These are phyloP conservation scores for Eupleurogrammus muticus DNA, from an alignment of 2,797 vertebrate genomes.

Conservation along the genomic window DNA sequence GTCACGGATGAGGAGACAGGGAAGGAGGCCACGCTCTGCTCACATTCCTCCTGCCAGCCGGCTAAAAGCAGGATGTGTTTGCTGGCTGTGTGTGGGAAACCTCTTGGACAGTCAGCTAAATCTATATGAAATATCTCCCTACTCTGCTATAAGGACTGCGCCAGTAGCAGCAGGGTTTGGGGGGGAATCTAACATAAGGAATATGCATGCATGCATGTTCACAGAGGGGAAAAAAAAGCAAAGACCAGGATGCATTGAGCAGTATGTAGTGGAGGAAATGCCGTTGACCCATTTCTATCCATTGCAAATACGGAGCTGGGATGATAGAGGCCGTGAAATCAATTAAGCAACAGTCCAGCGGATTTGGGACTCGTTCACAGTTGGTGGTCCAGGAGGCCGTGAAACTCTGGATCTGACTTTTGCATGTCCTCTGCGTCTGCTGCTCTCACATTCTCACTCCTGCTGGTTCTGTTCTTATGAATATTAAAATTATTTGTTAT, in stretches of 20 bases:
- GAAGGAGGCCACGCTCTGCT: conserved; percentile 13
- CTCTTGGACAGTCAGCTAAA: conserved; percentile 20
- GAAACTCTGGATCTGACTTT: neutral
- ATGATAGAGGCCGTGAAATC: conserved; percentile 32
- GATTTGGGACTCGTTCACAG: conserved; percentile 26
- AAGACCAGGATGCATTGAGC: neutral
- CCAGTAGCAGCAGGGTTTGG: neutral
- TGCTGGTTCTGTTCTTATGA: no score
- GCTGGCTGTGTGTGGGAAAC: conserved; percentile 8
- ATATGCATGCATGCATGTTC: neutral
- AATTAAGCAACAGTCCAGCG: conserved; percentile 42
- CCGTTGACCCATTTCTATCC: conserved; percentile 16
- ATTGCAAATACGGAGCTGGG: conserved; percentile 27
- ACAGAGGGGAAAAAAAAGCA: neutral
- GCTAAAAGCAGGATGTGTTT: conserved; percentile 22
- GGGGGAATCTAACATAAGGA: neutral
- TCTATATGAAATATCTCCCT: conserved; percentile 32
- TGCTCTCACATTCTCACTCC: no score
- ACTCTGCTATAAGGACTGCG: neutral
- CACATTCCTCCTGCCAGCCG: conserved; percentile 5
- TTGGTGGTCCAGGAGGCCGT: conserved; percentile 1
- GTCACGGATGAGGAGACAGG: conserved; percentile 22
- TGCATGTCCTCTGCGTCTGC: no score
- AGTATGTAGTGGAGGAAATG: neutral
- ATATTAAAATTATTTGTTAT: no score